Evolutionary conservation across 2,797 vertebrate genomes (phyloP), one percentile per base, ranked within the genome.

Genomic region (Pangasius mekongensis): DNA sequence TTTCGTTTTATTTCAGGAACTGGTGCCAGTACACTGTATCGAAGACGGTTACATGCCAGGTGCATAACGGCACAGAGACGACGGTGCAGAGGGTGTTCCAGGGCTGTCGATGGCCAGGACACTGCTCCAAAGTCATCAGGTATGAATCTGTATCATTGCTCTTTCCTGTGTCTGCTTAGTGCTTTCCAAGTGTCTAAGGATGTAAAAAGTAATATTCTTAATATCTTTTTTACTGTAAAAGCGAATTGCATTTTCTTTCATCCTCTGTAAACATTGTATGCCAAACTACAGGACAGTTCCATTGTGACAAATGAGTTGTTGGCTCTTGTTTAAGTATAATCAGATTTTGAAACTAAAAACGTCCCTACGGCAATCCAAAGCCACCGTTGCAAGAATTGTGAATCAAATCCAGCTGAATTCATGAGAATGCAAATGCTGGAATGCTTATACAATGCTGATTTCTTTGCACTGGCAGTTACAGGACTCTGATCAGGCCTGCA

Each of bases 11-110:
- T 87, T 71, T 56, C 93, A 99, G 98, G 94, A 98, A 99, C 91
- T 99, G 98, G 98, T 99, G 98, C 92, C 98, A 98, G 93, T 97
- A 98, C 86, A 98, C 97, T 0, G 96, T 98, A 86, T 97, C 97
- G 54, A 97, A 95, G 94, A 98, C 96, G 0, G 97, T 99, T 86
- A 96, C 97, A 87, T 99, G 98, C 94, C 98, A 99, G 93, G 97
- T 99, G 91, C 98, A 98, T 91, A 99, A 99, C 3, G 98, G 98
- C 81, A 98, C 97, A 0, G 97, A 99, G 92, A 97, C 97, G 0
- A 95, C 97, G 76, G 96, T 99, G 91, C 98, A 99, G 95, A 95
- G 98, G 66, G 97, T 99, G 89, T 96, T 98, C 91, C 98, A 99
- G 95, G 97, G 97, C 92, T 99, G 98, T 94, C 94, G 97, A 54